phyloP scores from a whole-genome alignment of 1,140 invertebrate genomes.

The Archegozetes longisetosus region DNA sequence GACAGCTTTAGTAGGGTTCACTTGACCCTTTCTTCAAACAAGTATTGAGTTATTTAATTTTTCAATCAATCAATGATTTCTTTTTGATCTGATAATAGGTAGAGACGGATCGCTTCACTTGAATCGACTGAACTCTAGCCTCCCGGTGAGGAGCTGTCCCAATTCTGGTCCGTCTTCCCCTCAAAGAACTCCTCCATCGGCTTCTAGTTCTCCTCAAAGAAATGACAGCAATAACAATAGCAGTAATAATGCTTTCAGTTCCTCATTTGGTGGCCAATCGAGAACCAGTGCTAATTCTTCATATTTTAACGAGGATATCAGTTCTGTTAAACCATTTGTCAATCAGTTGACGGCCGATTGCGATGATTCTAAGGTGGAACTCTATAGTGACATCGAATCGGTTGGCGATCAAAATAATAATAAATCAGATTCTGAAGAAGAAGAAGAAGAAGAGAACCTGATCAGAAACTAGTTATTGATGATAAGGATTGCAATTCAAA shows the following conservation, averaged over 20 bases:
- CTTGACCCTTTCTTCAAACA: too few relatives aligned
- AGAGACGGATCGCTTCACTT: too few relatives aligned
- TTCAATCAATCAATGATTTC: too few relatives aligned
- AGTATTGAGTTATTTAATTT: too few relatives aligned
- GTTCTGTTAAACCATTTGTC: conserved; percentile 9
- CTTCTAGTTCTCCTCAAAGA: neutral
- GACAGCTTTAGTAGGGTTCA: too few relatives aligned
- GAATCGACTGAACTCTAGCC: too few relatives aligned
- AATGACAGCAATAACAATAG: neutral
- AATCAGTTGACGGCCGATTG: neutral
- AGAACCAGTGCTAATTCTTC: neutral
- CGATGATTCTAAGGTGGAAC: conserved; percentile 28
- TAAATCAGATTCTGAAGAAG: neutral
- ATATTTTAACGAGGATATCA: conserved; percentile 5
- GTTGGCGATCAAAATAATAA: conserved; percentile 18
- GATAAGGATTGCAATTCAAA: neutral
- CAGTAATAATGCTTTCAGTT: neutral
- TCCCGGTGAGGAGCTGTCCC: too few relatives aligned
- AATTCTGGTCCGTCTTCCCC: neutral
- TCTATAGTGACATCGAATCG: conserved; percentile 40
- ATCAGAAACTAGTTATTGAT: neutral
- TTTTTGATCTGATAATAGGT: too few relatives aligned
- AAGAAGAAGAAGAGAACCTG: neutral
- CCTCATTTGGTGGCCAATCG: neutral
- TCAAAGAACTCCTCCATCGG: neutral